Conservation (phyloP, 2,888 invertebrate genomes). For the Amblyjoppa proteus region DNA sequence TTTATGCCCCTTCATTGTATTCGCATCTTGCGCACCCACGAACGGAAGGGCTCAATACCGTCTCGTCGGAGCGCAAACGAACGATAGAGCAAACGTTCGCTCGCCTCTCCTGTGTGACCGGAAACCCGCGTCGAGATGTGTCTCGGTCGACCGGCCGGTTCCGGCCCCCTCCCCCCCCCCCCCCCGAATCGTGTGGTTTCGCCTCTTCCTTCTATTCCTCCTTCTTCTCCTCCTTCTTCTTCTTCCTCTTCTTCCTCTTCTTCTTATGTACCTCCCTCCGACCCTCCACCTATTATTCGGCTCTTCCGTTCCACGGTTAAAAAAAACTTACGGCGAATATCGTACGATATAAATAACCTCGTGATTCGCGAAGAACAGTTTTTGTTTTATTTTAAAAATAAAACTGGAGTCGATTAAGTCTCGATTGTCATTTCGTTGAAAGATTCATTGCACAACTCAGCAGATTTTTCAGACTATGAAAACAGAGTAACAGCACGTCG, state of each 20-base stretch:
- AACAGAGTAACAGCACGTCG: conserved; percentile 7
- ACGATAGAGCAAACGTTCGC: conserved; percentile 55
- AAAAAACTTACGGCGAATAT: conserved; percentile 68
- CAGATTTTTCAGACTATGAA: not conserved
- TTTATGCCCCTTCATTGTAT: conserved; percentile 31
- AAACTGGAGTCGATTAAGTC: not conserved
- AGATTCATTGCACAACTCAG: not conserved
- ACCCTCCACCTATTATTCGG: conserved; percentile 67
- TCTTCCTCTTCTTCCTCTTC: conserved; percentile 5
- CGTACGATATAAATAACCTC: conserved; percentile 1
- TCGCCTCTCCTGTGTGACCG: conserved; percentile 70
- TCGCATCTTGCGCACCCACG: conserved; percentile 30
- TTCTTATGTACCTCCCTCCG: conserved; percentile 37
- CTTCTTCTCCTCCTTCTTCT: conserved; percentile 19
- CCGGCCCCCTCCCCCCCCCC: conserved; percentile 64
- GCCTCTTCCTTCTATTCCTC: conserved; percentile 67
- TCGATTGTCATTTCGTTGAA: not conserved
- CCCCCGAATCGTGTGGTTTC: conserved; percentile 72
- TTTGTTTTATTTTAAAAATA: not conserved
- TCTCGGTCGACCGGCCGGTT: conserved; percentile 66
- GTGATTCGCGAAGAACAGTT: conserved; percentile 24
- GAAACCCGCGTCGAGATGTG: conserved; percentile 71
- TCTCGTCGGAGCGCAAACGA: conserved; percentile 41
- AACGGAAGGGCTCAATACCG: conserved; percentile 59
- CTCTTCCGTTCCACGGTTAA: conserved; percentile 69